Base-by-base conservation (phyloP, 2,888 invertebrate genomes). In the Lydus trimaculatus region DNA sequence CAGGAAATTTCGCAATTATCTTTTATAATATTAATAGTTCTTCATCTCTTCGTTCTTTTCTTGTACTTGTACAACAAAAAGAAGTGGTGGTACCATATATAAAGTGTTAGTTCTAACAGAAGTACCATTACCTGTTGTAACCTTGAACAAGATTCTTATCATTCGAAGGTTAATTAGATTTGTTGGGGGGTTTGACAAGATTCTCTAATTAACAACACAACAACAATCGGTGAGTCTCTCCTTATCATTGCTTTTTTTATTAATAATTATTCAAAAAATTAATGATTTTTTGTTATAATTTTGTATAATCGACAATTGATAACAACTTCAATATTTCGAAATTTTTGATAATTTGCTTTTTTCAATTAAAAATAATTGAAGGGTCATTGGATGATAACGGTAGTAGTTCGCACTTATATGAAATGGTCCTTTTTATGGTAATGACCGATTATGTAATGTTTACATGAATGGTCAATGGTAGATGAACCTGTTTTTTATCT, bases 1-100 rank as follows among this genome's bases (percentile, higher is more conserved):
- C n/a, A 67, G 60, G 52, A 25, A 52, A 25, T 25, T 52, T 25
- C 25, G 13, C 25, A 52, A 52, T 52, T 52, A 52, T 52, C 52
- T 13, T 52, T 25, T 13, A 52, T 23, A 52, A 52, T 52, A 5
- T 13, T 13, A 52, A 11, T 52, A 25, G 23, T 52, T 52, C 23
- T 52, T 52, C 25, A 13, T 7, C 20, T 20, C 48, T 48, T 48
- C 20, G 13, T 25, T 13, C 25, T 52, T 1, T 25, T 25, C 52
- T 25, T 23, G 8, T 3, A 52, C 23, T 5, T 23, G 23, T 5
- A 23, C 8, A 52, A 48, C 17, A 20, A 9, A 20, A 48, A 52
- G 52, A 52, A 25, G 52, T 52, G 52, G 52, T 52, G 52, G 52
- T 13, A 25, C 25, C 13, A 52, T 52, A 52, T 52, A 52, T 52